Base-by-base conservation (phyloP, 1,140 invertebrate species). In the Calycopis cecrops region DNA sequence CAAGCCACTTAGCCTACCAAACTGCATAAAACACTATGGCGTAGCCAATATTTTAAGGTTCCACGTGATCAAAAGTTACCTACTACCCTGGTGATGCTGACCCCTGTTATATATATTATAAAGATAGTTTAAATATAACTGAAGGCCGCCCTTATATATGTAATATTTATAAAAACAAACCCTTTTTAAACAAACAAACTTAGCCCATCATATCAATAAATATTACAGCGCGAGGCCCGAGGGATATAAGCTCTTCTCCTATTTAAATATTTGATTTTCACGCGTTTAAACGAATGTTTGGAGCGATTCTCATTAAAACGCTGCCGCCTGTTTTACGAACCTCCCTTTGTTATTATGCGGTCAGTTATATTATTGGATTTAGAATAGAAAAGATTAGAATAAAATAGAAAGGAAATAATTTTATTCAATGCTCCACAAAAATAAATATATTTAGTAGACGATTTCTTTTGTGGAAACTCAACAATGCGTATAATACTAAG, bases 171-270 rank as follows among this genome's bases (percentile, higher is more conserved):
- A 16, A 8, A 14, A 9, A 16, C 40, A 9, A 44, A 14, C 40
- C 40, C 17, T 44, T 44, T 44, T 44, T 9, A 16, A 44, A 44
- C 40, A 44, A 44, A 44, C 17, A 44, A 44, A 44, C 17, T 44
- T 44, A 44, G 40, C 9, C 14, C 40, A 44, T 44, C 9, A 16
- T 44, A 44, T 16, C 16, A 44, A 44, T 44, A 44, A 44, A 44
- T 44, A 44, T 44, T 44, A 44, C 40, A 44, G n/a, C n/a, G n/a
- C n/a, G 40, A 9, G 16, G 40, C 1, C 14, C 40, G 14, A 17
- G 16, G 3, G 38, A 40, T 40, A 44, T 9, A 18, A 9, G 14
- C 14, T 17, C 16, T 9, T 14, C 7, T 10, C 9, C 38, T 17
- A 14, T 16, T 44, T 16, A 44, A 44, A 16, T 44, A 44, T 44